Evolutionary conservation across 2,888 invertebrate species (phyloP).

Genomic region (Pimpla rufipes): DNA sequence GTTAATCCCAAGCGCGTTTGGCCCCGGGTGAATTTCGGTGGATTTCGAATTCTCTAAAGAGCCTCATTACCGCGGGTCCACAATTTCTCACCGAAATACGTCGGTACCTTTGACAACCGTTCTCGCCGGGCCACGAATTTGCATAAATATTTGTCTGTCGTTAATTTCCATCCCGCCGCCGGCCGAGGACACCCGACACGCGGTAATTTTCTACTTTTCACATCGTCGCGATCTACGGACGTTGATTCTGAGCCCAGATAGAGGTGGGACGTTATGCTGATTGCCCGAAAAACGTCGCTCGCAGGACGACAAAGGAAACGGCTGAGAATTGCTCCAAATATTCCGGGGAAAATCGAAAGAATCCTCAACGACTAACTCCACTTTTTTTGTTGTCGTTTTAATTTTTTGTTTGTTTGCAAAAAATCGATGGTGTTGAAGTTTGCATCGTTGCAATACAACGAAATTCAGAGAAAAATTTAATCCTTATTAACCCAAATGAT

Average conservation of each 20-base stretch:
- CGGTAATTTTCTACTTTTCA: constrained; percentile 17
- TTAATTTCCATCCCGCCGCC: constrained; percentile 37
- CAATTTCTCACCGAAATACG: neutral
- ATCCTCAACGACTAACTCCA: neutral
- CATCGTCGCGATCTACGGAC: constrained; percentile 22
- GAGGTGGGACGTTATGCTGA: constrained; percentile 24
- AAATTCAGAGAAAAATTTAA: too few species aligned
- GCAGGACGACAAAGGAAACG: neutral
- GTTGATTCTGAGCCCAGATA: constrained; percentile 6
- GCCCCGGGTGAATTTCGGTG: constrained; percentile 4
- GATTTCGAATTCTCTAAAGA: neutral
- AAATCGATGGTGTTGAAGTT: too few species aligned
- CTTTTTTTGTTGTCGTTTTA: neutral
- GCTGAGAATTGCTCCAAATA: neutral
- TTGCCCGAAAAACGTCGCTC: neutral
- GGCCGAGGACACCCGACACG: constrained; percentile 3
- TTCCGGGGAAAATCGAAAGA: neutral
- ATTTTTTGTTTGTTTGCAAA: neutral
- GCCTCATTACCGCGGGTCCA: neutral
- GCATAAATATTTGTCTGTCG: constrained; percentile 39
- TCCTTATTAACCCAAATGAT: too few species aligned
- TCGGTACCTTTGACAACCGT: constrained; percentile 43
- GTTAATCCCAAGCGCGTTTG: constrained; percentile 3
- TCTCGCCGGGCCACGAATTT: constrained; percentile 22
- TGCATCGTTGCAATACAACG: too few species aligned